A percentile compares a stretch with the other conserved stretches of the same genome.
These are phyloP conservation scores for Thaumatotibia leucotreta DNA, from an alignment of 1,140 invertebrate species.

Conservation along the genomic window DNA sequence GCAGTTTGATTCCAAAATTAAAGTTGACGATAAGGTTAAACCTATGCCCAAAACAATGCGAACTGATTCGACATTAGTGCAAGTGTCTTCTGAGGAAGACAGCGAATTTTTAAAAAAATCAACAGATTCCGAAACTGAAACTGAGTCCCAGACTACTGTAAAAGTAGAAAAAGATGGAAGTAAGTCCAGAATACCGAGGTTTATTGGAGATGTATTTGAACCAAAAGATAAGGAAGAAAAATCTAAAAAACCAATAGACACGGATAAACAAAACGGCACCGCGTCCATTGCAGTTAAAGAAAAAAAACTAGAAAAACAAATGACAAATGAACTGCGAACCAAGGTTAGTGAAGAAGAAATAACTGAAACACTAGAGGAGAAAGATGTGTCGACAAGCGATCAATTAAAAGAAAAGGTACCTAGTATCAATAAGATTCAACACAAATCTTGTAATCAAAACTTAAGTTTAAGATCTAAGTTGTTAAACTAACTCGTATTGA, in stretches of 20 bases:
- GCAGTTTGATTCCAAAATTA: slow-evolving; percentile 63
- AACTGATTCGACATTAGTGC: slow-evolving; percentile 73
- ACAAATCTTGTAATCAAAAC: too few relatives aligned
- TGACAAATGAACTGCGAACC: slow-evolving; percentile 51
- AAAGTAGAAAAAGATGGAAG: slow-evolving; percentile 31
- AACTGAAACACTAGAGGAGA: slow-evolving; percentile 56
- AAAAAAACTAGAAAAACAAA: slow-evolving; percentile 47
- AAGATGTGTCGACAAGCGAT: slow-evolving; percentile 48
- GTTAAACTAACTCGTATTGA: slow-evolving; percentile 15
- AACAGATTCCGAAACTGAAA: slow-evolving; percentile 75
- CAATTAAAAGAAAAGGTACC: slow-evolving; percentile 59
- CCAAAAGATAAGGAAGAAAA: slow-evolving; percentile 26
- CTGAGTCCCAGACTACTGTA: slow-evolving; percentile 70
- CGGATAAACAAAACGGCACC: slow-evolving; percentile 71
- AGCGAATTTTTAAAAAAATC: slow-evolving; percentile 76
- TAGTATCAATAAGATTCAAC: too few relatives aligned
- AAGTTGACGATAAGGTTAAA: slow-evolving; percentile 58
- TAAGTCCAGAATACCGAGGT: background rate
- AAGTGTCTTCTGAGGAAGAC: slow-evolving; percentile 76
- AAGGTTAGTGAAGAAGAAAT: slow-evolving; percentile 63
- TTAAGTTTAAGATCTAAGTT: too few relatives aligned
- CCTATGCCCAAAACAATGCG: slow-evolving; percentile 59
- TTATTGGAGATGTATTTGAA: slow-evolving; percentile 17
- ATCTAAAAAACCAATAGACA: slow-evolving; percentile 76
- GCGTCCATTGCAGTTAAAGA: slow-evolving; percentile 53